Percentiles rank a stretch among this genome's conserved stretches.
Conservation (phyloP, 2,113 vertebrate genomes). For the Oreochromis aureus region DNA sequence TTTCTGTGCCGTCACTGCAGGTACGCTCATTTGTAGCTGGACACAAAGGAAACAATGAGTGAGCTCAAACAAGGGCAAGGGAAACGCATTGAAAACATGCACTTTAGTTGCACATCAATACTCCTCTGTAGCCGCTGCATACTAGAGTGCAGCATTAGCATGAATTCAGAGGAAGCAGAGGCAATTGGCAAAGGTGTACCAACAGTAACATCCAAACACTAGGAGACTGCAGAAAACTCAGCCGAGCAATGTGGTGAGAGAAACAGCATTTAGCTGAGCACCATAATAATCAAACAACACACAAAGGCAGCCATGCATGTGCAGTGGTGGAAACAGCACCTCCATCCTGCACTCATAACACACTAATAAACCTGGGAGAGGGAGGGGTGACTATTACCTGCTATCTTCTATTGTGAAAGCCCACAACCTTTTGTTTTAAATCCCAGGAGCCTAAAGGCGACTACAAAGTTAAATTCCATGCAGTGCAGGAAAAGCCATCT, state of each 20-base stretch:
- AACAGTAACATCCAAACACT: constrained; percentile 2
- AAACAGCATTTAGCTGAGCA: constrained; percentile 8
- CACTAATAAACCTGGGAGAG: constrained; percentile 32
- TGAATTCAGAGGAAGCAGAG: background rate
- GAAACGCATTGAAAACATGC: background rate
- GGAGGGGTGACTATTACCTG: constrained; percentile 49
- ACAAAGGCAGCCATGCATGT: constrained; percentile 54
- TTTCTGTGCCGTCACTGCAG: constrained; percentile 73
- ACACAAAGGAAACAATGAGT: constrained; percentile 28
- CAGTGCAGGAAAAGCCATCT: constrained; percentile 38
- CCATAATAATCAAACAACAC: constrained; percentile 26
- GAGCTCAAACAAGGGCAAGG: background rate
- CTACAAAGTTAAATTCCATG: constrained; percentile 25
- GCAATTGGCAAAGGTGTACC: background rate
- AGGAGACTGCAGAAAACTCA: constrained; percentile 22
- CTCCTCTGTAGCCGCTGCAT: background rate
- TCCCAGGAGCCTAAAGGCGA: constrained; percentile 25
- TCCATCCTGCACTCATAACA: constrained; percentile 43
- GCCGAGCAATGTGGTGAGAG: constrained; percentile 13
- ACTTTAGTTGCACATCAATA: background rate
- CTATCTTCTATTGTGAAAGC: constrained; percentile 49
- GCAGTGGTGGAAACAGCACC: constrained; percentile 43
- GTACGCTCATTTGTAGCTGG: constrained; percentile 76
- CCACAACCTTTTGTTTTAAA: constrained; percentile 38
- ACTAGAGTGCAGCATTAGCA: constrained; percentile 24